Base-by-base conservation (phyloP, 2,797 vertebrate genomes). In the Podargus strigoides region DNA sequence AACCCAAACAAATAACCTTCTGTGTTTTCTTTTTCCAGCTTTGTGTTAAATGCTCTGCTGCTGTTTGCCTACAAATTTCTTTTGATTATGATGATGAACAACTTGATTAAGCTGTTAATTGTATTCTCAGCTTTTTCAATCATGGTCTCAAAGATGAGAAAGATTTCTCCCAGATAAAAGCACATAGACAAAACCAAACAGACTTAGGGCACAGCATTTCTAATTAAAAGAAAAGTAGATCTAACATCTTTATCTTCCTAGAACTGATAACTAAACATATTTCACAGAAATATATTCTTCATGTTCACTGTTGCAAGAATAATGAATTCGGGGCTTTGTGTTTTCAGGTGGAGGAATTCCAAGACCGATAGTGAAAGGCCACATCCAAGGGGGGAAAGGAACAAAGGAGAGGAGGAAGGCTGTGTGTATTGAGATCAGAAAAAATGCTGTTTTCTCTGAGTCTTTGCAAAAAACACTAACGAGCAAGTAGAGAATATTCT, bases 151-250 rank as follows among this genome's bases (percentile, higher is more conserved):
- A 75, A 88, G 70, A 69, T 74, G 6, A 89, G 21, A 87, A 82
- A 44, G 1, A 16, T 32, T 64, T 85, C 20, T 63, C 10, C 12
- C 7, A 76, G 28, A 22, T 47, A 46, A 77, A 79, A 62, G 52
- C 20, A n/a, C 3, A 13, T 2, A 73, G 14, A 47, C 24, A 63
- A 52, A 62, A 85, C 0, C 2, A 69, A 47, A 1, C 4, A 47
- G 11, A 67, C 5, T 37, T 53, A 26, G 4, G 9, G 2, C 1
- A 32, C 19, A 15, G 2, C 2, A 27, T 74, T 82, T 60, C 17
- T 44, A 34, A 59, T 18, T 44, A 10, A 68, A 69, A 64, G 12
- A 49, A 62, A 83, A 89, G 47, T 10, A 68, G 3, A 55, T 46
- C 7, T 39, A 70, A 32, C 13, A 37, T 83, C 20, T 17, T 82